Base-by-base conservation (phyloP, 2,113 vertebrate genomes). In the Cyprinodon brontotheroides region DNA sequence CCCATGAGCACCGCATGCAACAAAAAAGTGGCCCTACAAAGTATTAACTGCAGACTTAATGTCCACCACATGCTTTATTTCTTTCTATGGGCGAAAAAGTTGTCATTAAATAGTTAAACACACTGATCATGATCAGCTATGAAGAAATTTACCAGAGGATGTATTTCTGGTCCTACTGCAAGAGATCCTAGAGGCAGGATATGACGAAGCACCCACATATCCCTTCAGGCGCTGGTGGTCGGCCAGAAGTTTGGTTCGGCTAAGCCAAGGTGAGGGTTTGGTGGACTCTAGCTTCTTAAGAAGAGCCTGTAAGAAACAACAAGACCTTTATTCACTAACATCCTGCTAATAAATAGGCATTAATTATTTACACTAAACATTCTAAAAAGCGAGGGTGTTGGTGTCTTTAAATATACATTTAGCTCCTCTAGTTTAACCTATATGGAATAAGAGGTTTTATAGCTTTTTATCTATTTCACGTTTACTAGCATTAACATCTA, bases 251-350 rank as follows among this genome's bases (percentile, higher is more conserved):
- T 97, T 95, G 8, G 95, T 91, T 11, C 97, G 94, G 60, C 83
- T 96, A 89, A 99, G 92, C 37, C 96, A 96, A 70, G 91, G 88
- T 15, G 97, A 96, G 22, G 97, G 94, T 70, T 98, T 97, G 77
- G 96, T 96, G 0, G 96, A 93, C 91, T 98, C 96, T 78, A 99
- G 90, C 73, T 94, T 95, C 89, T 96, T 98, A 79, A 98, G 87
- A 37, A 98, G 93, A 76, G 96, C 96, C 98, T 99, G 75, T 29
- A 9, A 75, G 78, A 74, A 64, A n/a, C 4, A 57, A 20, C 17
- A n/a, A n/a, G 17, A 57, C 50, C 4, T 57, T n/a, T 57, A 20
- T 9, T 57, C 4, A 57, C 50, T n/a, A 57, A 57, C 14, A 57
- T 20, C 8, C 50, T 57, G 20, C 43, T 10, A 45, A 45, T 11